phyloP scores from a whole-genome alignment of 1,140 invertebrate species.

The Cardiocondyla obscurior region DNA sequence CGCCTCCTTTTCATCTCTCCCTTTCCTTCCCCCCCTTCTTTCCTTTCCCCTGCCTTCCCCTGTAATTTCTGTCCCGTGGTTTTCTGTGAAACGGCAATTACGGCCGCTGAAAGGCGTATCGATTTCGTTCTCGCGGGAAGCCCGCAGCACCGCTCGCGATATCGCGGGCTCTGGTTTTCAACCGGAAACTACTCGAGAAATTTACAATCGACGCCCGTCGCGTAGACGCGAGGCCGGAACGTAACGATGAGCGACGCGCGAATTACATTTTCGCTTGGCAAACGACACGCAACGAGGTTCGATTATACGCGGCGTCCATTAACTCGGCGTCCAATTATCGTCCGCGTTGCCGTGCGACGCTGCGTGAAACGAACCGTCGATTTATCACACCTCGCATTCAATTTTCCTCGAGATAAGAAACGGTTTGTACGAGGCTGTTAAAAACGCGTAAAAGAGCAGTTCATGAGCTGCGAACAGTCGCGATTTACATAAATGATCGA shows the following conservation, averaged over 20 bases:
- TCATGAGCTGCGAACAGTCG: not conserved
- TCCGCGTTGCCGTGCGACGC: not conserved
- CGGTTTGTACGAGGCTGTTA: not conserved
- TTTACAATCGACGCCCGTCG: not conserved
- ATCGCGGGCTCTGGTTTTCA: conserved; percentile 16
- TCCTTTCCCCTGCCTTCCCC: not conserved
- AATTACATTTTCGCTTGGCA: conserved; percentile 6
- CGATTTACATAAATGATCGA: not conserved
- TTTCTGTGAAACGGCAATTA: conserved; percentile 57
- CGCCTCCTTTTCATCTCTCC: not conserved
- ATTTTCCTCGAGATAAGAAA: conserved; percentile 7
- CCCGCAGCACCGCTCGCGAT: not conserved
- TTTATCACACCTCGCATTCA: not conserved
- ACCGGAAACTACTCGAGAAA: conserved; percentile 5
- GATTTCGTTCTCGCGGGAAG: conserved; percentile 55
- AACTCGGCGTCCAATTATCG: conserved; percentile 19
- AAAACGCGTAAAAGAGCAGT: not conserved
- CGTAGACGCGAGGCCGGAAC: not conserved
- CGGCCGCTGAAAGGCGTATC: conserved; percentile 59
- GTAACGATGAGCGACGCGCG: not conserved
- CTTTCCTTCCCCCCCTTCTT: not conserved
- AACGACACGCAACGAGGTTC: conserved; percentile 7
- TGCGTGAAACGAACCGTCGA: not conserved
- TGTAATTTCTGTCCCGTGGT: conserved; percentile 35
- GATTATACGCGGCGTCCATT: conserved; percentile 12